A percentile compares a stretch with the other conserved stretches of the same genome.
Conservation (phyloP, 2,797 vertebrate species). For the Pipistrellus pipistrellus region DNA sequence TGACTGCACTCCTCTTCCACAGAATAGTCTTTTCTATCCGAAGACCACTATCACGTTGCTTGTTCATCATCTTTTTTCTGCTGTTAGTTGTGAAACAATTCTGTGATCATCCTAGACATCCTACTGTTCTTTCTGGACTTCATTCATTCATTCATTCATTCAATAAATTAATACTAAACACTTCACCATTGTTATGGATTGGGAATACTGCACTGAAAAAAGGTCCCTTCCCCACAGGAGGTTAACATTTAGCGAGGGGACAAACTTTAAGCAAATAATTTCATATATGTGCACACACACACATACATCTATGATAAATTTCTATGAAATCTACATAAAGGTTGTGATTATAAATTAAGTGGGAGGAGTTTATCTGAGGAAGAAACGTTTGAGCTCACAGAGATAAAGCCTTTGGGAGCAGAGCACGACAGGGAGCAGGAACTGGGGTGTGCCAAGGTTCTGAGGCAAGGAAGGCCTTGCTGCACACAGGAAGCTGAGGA, state of each 20-base stretch:
- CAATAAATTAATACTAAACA: background rate
- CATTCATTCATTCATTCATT: background rate
- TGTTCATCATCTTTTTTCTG: background rate
- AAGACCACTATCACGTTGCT: background rate
- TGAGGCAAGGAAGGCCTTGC: background rate
- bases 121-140: background rate
- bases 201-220: background rate
- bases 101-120: background rate
- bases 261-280: conserved; percentile 21
- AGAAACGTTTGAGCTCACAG: background rate
- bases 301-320: background rate
- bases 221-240: background rate
- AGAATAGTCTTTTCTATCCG: background rate
- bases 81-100: too few species aligned
- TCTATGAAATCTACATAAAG: background rate
- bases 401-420: background rate
- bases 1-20: background rate
- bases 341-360: background rate
- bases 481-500: background rate
- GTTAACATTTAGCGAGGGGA: background rate
- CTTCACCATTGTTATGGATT: background rate
- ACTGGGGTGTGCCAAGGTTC: background rate
- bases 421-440: background rate
- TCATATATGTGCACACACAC: background rate
- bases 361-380: background rate